A percentile compares a stretch with the other conserved stretches of the same genome.
phyloP scores from a whole-genome alignment of 2,888 invertebrate species.

The Epinotia brunnichana region DNA sequence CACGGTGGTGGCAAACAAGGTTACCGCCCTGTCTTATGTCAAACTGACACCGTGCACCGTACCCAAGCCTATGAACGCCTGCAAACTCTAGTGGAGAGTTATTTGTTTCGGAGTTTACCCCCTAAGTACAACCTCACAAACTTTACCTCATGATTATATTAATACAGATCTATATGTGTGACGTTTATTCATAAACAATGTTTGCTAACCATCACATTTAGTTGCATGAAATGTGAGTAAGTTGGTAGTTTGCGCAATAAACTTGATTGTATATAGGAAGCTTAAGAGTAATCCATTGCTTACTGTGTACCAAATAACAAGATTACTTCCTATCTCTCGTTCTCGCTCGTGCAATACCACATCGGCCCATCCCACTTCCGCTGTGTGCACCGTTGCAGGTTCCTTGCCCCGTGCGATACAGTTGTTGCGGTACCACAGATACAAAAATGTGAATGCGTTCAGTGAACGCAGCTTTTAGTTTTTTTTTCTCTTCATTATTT shows the following conservation, averaged over 20 bases:
- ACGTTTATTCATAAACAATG: not conserved
- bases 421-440: slow-evolving; percentile 21
- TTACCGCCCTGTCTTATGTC: too few relatives aligned
- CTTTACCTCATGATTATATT: too few relatives aligned
- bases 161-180: too few relatives aligned
- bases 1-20: too few relatives aligned
- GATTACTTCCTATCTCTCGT: not conserved
- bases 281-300: too few relatives aligned
- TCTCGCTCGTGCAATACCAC: not conserved
- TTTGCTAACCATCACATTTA: not conserved
- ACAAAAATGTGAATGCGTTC: slow-evolving; percentile 8
- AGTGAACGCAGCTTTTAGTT: slow-evolving; percentile 3
- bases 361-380: not conserved
- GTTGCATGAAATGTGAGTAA: not conserved
- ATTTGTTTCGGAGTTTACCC: too few relatives aligned
- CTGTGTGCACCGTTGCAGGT: slow-evolving; percentile 27
- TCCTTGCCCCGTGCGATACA: slow-evolving; percentile 33
- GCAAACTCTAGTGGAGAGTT: too few relatives aligned
- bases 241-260: not conserved
- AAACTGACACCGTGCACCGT: too few relatives aligned
- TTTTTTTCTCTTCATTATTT: too few relatives aligned
- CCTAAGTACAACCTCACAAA: too few relatives aligned
- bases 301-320: not conserved
- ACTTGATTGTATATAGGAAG: not conserved
- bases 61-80: too few relatives aligned